phyloP scores from a whole-genome alignment of 2,113 vertebrate genomes.

The Pipra filicauda region DNA sequence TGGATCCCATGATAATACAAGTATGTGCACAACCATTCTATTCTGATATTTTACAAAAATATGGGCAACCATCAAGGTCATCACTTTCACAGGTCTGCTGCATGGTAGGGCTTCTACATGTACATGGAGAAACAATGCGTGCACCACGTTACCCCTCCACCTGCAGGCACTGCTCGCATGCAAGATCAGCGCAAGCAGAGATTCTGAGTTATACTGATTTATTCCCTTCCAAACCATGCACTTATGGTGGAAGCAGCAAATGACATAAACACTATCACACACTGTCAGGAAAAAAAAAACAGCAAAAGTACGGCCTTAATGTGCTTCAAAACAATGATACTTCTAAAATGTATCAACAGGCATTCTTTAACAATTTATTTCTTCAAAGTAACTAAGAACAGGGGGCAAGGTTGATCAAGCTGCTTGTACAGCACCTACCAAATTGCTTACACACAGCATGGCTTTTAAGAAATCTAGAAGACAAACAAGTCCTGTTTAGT shows the following conservation, averaged over 20 bases:
- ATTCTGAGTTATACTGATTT: not conserved
- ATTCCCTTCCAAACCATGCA: rapidly evolving
- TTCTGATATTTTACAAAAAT: not conserved
- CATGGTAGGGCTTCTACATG: not conserved
- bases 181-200: not conserved
- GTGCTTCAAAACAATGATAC: not conserved
- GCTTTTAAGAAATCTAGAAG: not conserved
- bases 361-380: not conserved
- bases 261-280: not conserved
- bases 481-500: not conserved
- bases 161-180: not conserved
- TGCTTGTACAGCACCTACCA: not conserved
- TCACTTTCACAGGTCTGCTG: not conserved
- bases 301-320: not conserved
- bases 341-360: not conserved
- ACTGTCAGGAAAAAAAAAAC: not conserved
- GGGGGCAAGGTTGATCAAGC: not conserved
- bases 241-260: not conserved
- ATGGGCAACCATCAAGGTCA: not conserved
- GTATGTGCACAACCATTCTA: not conserved
- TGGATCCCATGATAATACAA: not conserved
- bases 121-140: not conserved
- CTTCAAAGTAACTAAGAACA: not conserved
- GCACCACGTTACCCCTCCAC: not conserved
- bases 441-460: not conserved